Base-by-base conservation (phyloP, 2,113 vertebrate species). In the Passer domesticus region DNA sequence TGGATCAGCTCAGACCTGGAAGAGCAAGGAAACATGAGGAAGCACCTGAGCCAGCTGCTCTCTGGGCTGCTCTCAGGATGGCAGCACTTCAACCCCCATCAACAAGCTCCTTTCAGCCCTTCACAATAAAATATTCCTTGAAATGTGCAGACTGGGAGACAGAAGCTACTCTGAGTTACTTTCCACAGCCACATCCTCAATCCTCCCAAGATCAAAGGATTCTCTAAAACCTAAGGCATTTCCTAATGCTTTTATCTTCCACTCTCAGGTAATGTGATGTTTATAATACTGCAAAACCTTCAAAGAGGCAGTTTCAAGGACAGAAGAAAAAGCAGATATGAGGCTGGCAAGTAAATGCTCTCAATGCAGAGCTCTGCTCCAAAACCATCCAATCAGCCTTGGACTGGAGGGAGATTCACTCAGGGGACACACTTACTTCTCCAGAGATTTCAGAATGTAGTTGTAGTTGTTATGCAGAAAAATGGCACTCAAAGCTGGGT, bases 381-480 rank as follows among this genome's bases (percentile, higher is more conserved):
- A 69, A 80, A 91, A 19, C 37, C 8, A 20, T 10, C 30, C 18
- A 44, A 39, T 41, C 86, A 77, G 87, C 33, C 35, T 33, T 72
- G 35, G 43, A 44, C 35, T 41, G 25, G 63, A 81, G 3, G 3
- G 35, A 30, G 18, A 19, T 55, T 31, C 22, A 43, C 19, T 37
- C 37, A 21, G 25, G 33, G 9, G 8, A 69, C 41, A 52, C 41
- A 97, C 98, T 97, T 94, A 99, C 99, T 99, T 99, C 95, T 99
- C 99, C 97, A 99, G 98, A 35, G 99, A 99, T 97, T 99, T 99
- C 88, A 99, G 98, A 96, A 99, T 99, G 97, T 99, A 99, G 98
- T 99, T 99, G 98, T 99, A 99, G 97, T 99, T 99, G 98, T 99
- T 99, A 97, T 99, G 99, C 52, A 99, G 98, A 94, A 99, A 99